These are phyloP conservation scores for Atherix ibis DNA, from an alignment of 2,888 invertebrate genomes.

Conservation along the genomic window DNA sequence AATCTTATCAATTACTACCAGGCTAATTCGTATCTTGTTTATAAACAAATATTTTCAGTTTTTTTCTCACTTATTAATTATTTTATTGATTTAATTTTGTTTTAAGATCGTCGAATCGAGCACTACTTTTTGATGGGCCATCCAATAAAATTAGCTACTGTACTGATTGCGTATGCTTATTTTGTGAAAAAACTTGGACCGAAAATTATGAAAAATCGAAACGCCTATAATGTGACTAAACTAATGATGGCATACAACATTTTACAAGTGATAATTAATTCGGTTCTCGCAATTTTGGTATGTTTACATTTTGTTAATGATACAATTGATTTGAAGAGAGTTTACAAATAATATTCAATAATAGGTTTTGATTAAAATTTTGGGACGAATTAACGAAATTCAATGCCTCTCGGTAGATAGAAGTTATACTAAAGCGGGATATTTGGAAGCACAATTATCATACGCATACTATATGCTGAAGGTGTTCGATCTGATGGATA, in stretches of 20 bases:
- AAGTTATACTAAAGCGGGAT: conserved; percentile 1
- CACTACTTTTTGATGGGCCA: conserved; percentile 46
- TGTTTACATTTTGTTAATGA: not conserved
- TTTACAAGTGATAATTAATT: conserved; percentile 44
- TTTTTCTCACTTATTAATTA: too few species aligned
- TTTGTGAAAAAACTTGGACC: conserved; percentile 56
- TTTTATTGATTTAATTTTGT: too few species aligned
- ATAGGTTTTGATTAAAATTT: too few species aligned
- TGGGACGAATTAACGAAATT: too few species aligned
- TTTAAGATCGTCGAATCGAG: conserved; percentile 45
- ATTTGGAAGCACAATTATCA: not conserved
- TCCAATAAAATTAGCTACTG: conserved; percentile 40
- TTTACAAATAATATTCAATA: too few species aligned
- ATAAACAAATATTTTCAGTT: too few species aligned
- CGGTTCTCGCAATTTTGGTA: conserved; percentile 32
- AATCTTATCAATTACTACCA: too few species aligned
- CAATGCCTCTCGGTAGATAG: conserved; percentile 4
- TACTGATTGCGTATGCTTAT: conserved; percentile 45
- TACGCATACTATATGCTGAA: conserved; percentile 48
- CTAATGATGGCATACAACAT: conserved; percentile 49
- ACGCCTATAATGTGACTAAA: conserved; percentile 43
- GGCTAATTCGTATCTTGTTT: too few species aligned
- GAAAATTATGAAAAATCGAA: conserved; percentile 45
- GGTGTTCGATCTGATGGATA: conserved; percentile 47
- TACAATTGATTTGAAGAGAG: conserved; percentile 3